phyloP scores from a whole-genome alignment of 2,797 vertebrate genomes.

The Antennarius maculatus region DNA sequence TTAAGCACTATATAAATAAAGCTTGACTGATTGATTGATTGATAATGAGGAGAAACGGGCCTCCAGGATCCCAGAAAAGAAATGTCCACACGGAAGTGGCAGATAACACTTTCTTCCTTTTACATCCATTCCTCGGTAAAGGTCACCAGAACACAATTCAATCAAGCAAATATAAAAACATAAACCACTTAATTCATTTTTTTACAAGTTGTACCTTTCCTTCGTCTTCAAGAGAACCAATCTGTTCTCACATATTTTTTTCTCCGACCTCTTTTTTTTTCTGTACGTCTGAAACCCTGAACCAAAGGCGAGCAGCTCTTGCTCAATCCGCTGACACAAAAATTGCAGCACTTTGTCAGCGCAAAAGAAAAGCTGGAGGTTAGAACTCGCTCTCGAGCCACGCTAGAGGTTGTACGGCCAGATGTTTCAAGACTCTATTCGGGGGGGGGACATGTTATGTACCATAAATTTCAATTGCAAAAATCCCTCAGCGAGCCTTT shows the following conservation, averaged over 20 bases:
- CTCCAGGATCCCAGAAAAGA: constrained; percentile 1
- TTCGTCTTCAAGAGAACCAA: constrained; percentile 55
- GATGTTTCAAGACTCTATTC: constrained; percentile 46
- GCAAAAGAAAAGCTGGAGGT: constrained; percentile 18
- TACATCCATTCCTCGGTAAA: constrained; percentile 24
- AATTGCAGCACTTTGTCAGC: constrained; percentile 25
- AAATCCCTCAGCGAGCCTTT: constrained; percentile 14
- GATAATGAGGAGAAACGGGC: not conserved
- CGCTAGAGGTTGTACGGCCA: constrained; percentile 33
- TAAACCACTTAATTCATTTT: constrained; percentile 44
- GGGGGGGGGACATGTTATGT: constrained; percentile 22
- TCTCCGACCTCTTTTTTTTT: constrained; percentile 19
- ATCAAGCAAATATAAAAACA: constrained; percentile 19
- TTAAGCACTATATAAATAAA: too few species aligned
- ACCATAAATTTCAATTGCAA: constrained; percentile 36
- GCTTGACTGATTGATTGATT: too few species aligned
- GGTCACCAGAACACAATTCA: constrained; percentile 24
- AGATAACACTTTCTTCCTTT: constrained; percentile 16
- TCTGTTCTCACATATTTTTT: constrained; percentile 48
- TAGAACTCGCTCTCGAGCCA: constrained; percentile 31
- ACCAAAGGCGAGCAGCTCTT: constrained; percentile 18
- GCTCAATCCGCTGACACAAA: constrained; percentile 27
- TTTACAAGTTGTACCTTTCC: constrained; percentile 56
- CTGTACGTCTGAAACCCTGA: constrained; percentile 24
- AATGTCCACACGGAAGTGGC: not conserved